Evolutionary conservation across 2,888 invertebrate genomes (phyloP).

Genomic region (Hanleya hanleyi): DNA sequence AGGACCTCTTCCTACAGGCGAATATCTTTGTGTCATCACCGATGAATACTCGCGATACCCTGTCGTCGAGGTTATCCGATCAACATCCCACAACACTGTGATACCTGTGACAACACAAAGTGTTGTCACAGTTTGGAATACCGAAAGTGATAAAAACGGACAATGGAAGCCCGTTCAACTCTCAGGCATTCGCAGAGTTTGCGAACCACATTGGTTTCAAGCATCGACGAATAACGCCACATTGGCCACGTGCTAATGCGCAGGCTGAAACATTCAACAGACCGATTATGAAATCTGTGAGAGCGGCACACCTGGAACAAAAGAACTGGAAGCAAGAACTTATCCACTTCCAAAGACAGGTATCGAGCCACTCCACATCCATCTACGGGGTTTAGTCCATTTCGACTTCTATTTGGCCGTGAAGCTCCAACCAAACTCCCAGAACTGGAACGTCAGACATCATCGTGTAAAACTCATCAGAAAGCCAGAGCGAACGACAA

Average conservation of each 20-base stretch:
- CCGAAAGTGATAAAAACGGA: slow-evolving; percentile 20
- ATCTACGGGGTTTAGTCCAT: no score
- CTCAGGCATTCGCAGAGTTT: background rate
- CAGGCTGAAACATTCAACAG: slow-evolving; percentile 14
- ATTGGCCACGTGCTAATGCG: slow-evolving; percentile 20
- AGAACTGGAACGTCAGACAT: no score
- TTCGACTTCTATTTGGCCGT: no score
- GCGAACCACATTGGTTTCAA: background rate
- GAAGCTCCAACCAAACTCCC: no score
- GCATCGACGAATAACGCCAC: slow-evolving; percentile 9
- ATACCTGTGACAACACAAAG: slow-evolving; percentile 26
- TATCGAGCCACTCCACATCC: no score
- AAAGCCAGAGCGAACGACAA: background rate
- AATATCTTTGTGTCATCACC: slow-evolving; percentile 25
- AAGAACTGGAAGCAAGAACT: slow-evolving; percentile 25
- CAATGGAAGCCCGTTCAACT: slow-evolving; percentile 18
- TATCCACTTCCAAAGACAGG: no score
- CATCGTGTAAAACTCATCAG: background rate
- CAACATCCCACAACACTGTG: slow-evolving; percentile 9
- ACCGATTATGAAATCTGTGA: slow-evolving; percentile 7
- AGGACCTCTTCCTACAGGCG: slow-evolving; percentile 17
- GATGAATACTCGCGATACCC: slow-evolving; percentile 30
- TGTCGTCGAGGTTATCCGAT: slow-evolving; percentile 13
- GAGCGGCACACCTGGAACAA: slow-evolving; percentile 7
- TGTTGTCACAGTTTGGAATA: slow-evolving; percentile 21